A percentile compares a stretch with the other conserved stretches of the same genome.
These are phyloP conservation scores for Nycticebus coucang DNA, from an alignment of 2,113 vertebrate species.

Conservation along the genomic window DNA sequence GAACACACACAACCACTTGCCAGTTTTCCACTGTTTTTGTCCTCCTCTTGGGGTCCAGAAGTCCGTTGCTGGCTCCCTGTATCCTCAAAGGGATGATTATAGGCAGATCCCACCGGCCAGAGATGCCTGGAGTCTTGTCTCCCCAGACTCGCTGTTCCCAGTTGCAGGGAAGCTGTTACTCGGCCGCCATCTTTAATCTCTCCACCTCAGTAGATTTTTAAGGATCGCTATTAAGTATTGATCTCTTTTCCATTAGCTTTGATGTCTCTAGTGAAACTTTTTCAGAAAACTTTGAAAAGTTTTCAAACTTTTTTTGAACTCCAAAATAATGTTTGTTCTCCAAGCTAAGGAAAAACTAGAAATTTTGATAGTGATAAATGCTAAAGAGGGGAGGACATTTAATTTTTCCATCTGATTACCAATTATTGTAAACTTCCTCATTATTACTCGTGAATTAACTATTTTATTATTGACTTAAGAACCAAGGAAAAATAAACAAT, in stretches of 20 bases:
- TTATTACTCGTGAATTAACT: background rate
- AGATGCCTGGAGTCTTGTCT: no score
- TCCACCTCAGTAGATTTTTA: no score
- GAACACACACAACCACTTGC: no score
- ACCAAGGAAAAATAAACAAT: slow-evolving; percentile 1
- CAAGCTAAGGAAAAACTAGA: background rate
- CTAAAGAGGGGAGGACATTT: background rate
- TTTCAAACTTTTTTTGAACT: no score
- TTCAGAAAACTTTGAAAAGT: slow-evolving; percentile 21
- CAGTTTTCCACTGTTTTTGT: no score
- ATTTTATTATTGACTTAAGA: slow-evolving; percentile 4
- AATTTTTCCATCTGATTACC: background rate
- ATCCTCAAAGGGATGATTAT: no score
- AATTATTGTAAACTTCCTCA: background rate
- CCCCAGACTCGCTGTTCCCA: no score
- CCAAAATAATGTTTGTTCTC: background rate
- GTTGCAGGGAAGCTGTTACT: no score
- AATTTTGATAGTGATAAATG: background rate
- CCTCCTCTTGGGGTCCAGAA: no score
- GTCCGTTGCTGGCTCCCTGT: no score
- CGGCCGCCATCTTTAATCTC: no score
- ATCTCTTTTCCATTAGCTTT: background rate
- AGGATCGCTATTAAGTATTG: background rate
- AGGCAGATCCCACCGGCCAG: no score
- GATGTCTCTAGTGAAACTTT: background rate